phyloP scores from a whole-genome alignment of 2,113 vertebrate species.

The Sturnira hondurensis region DNA sequence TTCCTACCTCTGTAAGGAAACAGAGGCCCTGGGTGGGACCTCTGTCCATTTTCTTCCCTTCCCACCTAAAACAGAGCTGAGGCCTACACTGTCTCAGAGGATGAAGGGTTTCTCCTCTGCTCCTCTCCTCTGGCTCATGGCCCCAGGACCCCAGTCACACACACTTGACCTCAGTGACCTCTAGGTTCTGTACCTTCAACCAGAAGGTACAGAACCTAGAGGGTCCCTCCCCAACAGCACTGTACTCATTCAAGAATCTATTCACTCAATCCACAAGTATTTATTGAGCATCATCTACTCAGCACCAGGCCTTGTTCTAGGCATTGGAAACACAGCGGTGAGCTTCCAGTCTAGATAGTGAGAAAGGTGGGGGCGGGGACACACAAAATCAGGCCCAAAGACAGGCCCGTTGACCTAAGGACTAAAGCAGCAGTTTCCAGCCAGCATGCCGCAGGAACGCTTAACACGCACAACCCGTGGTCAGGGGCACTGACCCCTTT shows the following conservation, averaged over 20 bases:
- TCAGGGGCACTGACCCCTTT: no score
- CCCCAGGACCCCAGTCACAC: not conserved
- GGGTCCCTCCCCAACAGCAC: not conserved
- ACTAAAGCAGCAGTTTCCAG: not conserved
- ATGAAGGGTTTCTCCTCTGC: not conserved
- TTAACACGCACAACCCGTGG: no score
- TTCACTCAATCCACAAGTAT: not conserved
- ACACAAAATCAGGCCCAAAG: not conserved
- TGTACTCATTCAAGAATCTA: not conserved
- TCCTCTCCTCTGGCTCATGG: not conserved
- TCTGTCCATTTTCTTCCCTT: not conserved
- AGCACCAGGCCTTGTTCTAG: not conserved
- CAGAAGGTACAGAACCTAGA: no score
- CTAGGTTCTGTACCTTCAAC: not conserved
- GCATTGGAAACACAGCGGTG: not conserved
- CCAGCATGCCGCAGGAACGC: not conserved
- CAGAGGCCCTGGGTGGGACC: not conserved
- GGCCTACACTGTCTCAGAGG: not conserved
- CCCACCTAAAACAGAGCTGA: not conserved
- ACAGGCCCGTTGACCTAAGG: not conserved
- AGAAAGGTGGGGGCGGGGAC: not conserved
- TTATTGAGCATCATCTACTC: not conserved
- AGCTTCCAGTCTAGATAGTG: not conserved
- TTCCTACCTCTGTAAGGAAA: constrained; percentile 5
- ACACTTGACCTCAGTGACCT: not conserved